Base-by-base conservation (phyloP, 2,113 vertebrate species). In the Gulo gulo region DNA sequence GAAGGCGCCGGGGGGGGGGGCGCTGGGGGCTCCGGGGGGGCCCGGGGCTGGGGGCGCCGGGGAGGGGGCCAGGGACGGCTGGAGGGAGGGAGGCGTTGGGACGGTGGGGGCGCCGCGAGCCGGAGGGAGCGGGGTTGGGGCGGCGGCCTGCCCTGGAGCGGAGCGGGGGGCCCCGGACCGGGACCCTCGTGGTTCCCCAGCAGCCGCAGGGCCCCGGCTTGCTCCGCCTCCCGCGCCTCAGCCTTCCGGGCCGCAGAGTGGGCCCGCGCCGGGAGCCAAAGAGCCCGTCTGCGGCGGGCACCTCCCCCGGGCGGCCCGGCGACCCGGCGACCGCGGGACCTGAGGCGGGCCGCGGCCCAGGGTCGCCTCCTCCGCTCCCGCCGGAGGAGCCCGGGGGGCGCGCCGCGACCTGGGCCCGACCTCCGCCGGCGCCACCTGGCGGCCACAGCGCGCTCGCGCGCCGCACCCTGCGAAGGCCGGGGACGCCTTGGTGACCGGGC, bases 351-450 rank as follows among this genome's bases (percentile, higher is more conserved):
- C 6, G 12, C 31, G 7, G n/a, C 31, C 1, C 39, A 29, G 6
- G 34, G 36, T 39, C 39, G 45, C n/a, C 61, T n/a, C 31, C 69
- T 21, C n/a, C 13, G 1, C 29, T 34, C 26, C 26, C 7, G 42
- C 26, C 11, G 3, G 18, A 26, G 47, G 59, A 21, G 23, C 71
- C 71, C n/a, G 8, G 36, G 65, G 7, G 67, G 0, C 34, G 23
- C 12, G 39, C 73, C 1, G 73, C 74, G 74, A 78, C 74, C 74
- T 26, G 26, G 24, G 42, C 74, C 42, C 74, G 16, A 42, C 42
- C 42, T 4, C 74, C 42, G 26, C 74, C 74, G 13, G 96, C 79
- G 95, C 98, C 91, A 80, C 89, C 96, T 85, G 26, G 96, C 65
- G 97, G 85, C 88, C 76, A 26, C 18, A 4, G 55, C 0, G 29